A percentile compares a stretch with the other conserved stretches of the same genome.
Evolutionary conservation across 1,140 invertebrate genomes (phyloP).

Genomic region (Aphidius ervi): DNA sequence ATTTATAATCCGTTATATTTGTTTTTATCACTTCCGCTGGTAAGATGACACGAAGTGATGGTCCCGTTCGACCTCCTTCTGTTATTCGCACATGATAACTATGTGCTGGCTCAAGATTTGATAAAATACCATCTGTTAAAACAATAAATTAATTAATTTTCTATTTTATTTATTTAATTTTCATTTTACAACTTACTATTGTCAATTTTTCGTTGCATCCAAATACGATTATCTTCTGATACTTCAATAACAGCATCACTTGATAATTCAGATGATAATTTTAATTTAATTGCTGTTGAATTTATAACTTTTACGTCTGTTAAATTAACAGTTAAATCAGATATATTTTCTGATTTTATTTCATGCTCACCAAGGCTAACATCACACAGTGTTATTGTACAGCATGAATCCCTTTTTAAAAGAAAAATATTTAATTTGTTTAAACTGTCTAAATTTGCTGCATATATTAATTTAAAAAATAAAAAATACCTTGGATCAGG

Average conservation of each 20-base stretch:
- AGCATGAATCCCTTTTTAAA: slow-evolving; percentile 67
- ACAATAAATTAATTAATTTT: slow-evolving; percentile 7
- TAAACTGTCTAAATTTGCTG: too few relatives aligned
- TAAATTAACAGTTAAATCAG: slow-evolving; percentile 40
- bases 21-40: slow-evolving; percentile 46
- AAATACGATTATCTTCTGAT: slow-evolving; percentile 47
- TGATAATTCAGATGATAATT: slow-evolving; percentile 36
- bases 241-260: slow-evolving; percentile 41
- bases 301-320: slow-evolving; percentile 47
- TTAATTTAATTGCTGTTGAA: slow-evolving; percentile 46
- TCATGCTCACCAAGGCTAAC: slow-evolving; percentile 72
- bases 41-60: slow-evolving; percentile 40
- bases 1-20: slow-evolving; percentile 39
- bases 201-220: slow-evolving; percentile 42
- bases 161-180: background rate
- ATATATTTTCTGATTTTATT: slow-evolving; percentile 47
- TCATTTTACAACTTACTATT: background rate
- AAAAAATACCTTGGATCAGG: slow-evolving; percentile 37
- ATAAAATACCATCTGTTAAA: slow-evolving; percentile 41
- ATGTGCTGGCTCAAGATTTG: slow-evolving; percentile 44
- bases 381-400: slow-evolving; percentile 77
- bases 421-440: background rate
- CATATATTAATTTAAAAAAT: too few relatives aligned
- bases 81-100: slow-evolving; percentile 45
- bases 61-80: slow-evolving; percentile 37